Evolutionary conservation across 2,888 invertebrate genomes (phyloP), one percentile per base, ranked within the genome.

Genomic region (Tuta absoluta): DNA sequence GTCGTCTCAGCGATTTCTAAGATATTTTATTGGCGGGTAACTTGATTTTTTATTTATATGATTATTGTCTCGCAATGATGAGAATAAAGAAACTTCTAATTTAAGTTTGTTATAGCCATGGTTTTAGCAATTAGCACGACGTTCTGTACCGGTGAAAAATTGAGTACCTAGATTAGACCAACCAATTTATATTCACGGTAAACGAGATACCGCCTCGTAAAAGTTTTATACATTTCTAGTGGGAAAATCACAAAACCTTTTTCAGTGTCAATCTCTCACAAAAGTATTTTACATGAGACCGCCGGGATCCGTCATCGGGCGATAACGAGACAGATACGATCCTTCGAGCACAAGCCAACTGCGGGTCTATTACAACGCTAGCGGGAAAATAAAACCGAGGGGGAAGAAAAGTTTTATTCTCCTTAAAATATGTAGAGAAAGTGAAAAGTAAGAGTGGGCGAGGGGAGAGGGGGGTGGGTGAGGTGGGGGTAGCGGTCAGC

Each of bases 371-470:
- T 82, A 85, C 82, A 80, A 78, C 79, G 81, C 80, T 74, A 71
- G 71, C 74, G 80, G 79, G 83, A 85, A 85, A 86, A 87, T 87
- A 86, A 84, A 85, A 81, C 79, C 82, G 75, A 76, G 81, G 84
- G 84, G 80, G 78, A 85, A 84, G 84, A 85, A 89, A 91, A 90
- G 85, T 90, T 91, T 90, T 87, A 88, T 88, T 91, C 89, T 89
- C 85, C 87, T 91, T 91, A 89, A 92, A 92, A 91, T 92, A 92
- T 92, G 92, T 91, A 91, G 91, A 90, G 91, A 87, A 89, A 91
- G 91, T 89, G 92, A 89, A 91, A 89, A 92, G 89, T 89, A 89
- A 87, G 86, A 84, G 85, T 61, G 61, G 61, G 61, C 38, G 61
- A 49, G 19, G 33, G 81, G 81, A 81, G 81, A 76, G 79, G 69